A percentile compares a stretch with the other conserved stretches of the same genome.
phyloP scores from a whole-genome alignment of 1,140 invertebrate species.

The Melipona quadrifasciata region DNA sequence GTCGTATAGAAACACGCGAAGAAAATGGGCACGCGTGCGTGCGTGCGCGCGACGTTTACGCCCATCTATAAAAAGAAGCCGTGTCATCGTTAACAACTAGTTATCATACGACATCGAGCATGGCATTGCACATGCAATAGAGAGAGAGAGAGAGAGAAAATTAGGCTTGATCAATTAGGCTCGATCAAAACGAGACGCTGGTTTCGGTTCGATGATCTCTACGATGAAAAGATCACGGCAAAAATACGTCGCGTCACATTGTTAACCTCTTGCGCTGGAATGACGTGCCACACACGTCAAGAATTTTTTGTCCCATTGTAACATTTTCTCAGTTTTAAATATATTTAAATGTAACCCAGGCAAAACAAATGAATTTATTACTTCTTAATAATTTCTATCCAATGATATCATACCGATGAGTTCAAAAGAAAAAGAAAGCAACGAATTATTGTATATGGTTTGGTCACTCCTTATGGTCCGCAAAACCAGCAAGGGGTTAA shows the following conservation, averaged over 20 bases:
- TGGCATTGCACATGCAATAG: neutral
- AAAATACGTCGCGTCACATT: neutral
- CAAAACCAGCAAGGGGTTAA: neutral
- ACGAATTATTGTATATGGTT: no score
- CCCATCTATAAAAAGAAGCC: slow-evolving; percentile 74
- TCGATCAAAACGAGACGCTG: slow-evolving; percentile 18
- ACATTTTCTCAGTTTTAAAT: no score
- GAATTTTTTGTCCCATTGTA: no score
- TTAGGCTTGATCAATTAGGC: slow-evolving; percentile 27
- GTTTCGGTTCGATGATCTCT: slow-evolving; percentile 49
- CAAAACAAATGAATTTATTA: no score
- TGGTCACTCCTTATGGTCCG: no score
- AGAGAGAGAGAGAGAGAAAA: slow-evolving; percentile 30
- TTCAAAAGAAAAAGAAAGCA: no score
- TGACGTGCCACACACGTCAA: neutral
- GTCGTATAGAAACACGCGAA: neutral
- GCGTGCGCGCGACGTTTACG: slow-evolving; percentile 47
- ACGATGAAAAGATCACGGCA: neutral
- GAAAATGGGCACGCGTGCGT: slow-evolving; percentile 30
- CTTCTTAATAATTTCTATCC: no score
- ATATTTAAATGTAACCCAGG: no score
- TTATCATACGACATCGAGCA: slow-evolving; percentile 51
- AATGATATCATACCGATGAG: no score
- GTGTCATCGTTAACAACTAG: slow-evolving; percentile 68
- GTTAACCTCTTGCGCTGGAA: neutral